These are phyloP conservation scores for Zelostemma sp. DNA, from an alignment of 1,140 invertebrate species.

Conservation along the genomic window DNA sequence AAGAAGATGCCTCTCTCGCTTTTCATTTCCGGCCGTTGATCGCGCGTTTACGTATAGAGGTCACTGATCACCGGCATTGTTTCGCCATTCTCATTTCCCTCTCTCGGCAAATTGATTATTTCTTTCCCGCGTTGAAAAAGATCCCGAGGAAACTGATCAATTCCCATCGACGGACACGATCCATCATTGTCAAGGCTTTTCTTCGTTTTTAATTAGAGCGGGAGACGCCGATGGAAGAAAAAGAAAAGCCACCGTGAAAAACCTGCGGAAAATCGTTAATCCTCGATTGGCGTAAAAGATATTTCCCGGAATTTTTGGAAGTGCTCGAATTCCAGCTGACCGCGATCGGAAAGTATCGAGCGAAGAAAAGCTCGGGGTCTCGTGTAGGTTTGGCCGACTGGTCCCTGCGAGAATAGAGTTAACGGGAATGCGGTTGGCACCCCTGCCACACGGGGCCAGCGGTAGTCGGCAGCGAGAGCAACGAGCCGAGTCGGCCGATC, in stretches of 20 bases:
- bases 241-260: neutral
- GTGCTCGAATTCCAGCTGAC: neutral
- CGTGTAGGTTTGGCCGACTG: neutral
- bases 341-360: neutral
- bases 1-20: too few relatives aligned
- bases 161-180: neutral
- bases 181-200: slow-evolving; percentile 3
- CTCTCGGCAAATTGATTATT: slow-evolving; percentile 7
- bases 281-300: neutral
- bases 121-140: slow-evolving; percentile 2
- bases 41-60: neutral
- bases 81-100: slow-evolving; percentile 1
- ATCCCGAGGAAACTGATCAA: slow-evolving; percentile 6
- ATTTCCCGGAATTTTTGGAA: neutral
- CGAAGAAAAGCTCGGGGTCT: neutral
- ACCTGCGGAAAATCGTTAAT: neutral
- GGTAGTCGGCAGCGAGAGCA: slow-evolving; percentile 47
- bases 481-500: slow-evolving; percentile 60
- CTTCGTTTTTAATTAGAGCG: slow-evolving; percentile 6
- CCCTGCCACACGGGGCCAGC: slow-evolving; percentile 51
- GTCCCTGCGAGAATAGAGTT: slow-evolving; percentile 58
- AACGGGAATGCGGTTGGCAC: slow-evolving; percentile 62
- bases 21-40: neutral
- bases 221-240: neutral
- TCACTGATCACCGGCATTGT: neutral